Evolutionary conservation across 2,113 vertebrate species (phyloP), one percentile per base, ranked within the genome.

Genomic region (Oreochromis niloticus): DNA sequence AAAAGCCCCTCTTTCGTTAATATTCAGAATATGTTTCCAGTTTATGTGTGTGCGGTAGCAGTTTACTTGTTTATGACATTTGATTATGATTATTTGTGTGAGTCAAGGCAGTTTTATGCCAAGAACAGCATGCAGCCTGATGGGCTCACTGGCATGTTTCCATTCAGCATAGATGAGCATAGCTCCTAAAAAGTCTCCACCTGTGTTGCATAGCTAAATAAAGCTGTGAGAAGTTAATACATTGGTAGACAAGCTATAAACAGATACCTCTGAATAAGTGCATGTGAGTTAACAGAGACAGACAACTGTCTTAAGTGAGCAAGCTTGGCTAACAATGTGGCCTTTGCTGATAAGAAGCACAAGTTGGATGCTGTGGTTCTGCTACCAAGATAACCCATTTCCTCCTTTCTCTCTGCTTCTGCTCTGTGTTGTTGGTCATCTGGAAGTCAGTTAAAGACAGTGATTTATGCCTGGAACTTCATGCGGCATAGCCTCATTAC

Each of bases 401-500:
- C 56, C 75, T 84, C 68, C 85, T 90, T 91, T 88, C 82, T 89
- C 86, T 57, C 85, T 83, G 89, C 89, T 85, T 81, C 83, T 90
- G 80, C 91, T 89, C 87, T 41, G 80, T 91, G 91, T 92, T 89
- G 91, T 91, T 96, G 94, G 95, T 95, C 94, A 96, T 96, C 93
- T 93, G 90, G 89, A 94, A 93, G 92, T 95, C 93, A 90, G 94
- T 94, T 94, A 93, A 96, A 94, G 95, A 97, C 95, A 97, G 96
- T 96, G 96, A 97, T 96, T 95, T 95, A 97, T 96, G 95, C 93
- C 89, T 81, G 79, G 88, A 89, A 94, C 94, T 94, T 91, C 90
- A 91, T 90, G 94, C 93, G 85, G 94, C 95, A 92, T 90, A 96
- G 96, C 93, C 95, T 96, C 96, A 96, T 97, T 96, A 96, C 95